Percentiles rank a stretch among this genome's conserved stretches.
phyloP scores from a whole-genome alignment of 2,113 vertebrate genomes.

The Calypte anna region DNA sequence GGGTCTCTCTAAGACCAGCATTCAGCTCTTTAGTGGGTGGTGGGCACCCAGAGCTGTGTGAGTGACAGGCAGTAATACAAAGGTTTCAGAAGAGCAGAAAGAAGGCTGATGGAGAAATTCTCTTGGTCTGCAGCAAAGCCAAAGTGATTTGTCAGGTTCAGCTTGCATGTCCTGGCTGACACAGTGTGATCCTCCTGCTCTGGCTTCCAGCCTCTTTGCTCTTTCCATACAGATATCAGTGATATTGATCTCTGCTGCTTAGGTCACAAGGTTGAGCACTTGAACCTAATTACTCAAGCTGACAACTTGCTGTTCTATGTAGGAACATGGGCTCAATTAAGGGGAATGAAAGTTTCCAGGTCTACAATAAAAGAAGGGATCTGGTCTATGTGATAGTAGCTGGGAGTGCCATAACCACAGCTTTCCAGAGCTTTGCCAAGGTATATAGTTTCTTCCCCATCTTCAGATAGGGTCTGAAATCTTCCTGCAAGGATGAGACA shows the following conservation, averaged over 20 bases:
- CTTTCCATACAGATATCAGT: neutral
- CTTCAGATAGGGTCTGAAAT: neutral
- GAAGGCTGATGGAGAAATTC: neutral
- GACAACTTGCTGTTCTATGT: neutral
- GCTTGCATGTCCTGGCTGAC: neutral
- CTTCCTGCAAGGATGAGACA: neutral
- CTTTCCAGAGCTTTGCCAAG: neutral
- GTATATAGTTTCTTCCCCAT: neutral
- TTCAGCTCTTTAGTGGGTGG: neutral
- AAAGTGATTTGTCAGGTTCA: neutral
- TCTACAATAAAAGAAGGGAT: neutral
- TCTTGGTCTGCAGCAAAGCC: neutral
- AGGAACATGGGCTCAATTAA: neutral
- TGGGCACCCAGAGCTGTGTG: neutral
- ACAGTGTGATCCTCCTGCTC: neutral
- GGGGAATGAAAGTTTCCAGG: neutral
- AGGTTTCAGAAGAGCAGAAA: neutral
- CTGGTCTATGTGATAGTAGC: neutral
- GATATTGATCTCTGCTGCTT: neutral
- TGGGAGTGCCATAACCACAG: neutral
- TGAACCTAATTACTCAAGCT: neutral
- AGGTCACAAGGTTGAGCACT: neutral
- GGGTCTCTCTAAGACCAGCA: neutral
- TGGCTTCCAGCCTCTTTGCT: neutral
- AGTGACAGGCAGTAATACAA: neutral